Percentiles rank a stretch among this genome's conserved stretches.
Conservation (phyloP, 1,140 invertebrate genomes). For the Branchinecta lindahli region DNA sequence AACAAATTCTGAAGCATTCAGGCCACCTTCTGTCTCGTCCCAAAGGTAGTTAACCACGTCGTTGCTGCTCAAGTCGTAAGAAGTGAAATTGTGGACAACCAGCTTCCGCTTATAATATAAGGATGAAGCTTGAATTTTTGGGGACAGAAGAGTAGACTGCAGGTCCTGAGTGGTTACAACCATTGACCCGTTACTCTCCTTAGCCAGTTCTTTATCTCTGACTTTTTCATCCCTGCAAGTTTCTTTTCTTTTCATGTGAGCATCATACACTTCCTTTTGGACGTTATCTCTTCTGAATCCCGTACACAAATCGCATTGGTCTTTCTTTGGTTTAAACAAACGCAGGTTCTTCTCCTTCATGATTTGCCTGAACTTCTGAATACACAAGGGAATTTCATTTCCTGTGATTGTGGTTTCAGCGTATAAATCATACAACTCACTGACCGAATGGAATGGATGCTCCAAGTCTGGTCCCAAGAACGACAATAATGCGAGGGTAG, state of each 20-base stretch:
- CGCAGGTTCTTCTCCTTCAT: constrained; percentile 24
- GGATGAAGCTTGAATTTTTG: constrained; percentile 29
- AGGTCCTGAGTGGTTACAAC: constrained; percentile 26
- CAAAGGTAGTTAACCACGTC: constrained; percentile 31
- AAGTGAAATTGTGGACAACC: constrained; percentile 32
- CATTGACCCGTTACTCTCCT: constrained; percentile 20
- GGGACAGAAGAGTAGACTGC: constrained; percentile 30
- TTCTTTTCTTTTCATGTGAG: no score
- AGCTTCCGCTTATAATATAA: constrained; percentile 35
- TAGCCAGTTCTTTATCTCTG: constrained; percentile 23
- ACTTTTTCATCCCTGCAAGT: no score
- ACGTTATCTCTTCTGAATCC: constrained; percentile 26
- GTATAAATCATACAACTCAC: no score
- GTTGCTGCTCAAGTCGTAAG: constrained; percentile 30
- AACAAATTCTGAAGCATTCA: constrained; percentile 31
- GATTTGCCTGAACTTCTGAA: no score
- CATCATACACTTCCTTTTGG: constrained; percentile 25
- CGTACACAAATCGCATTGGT: constrained; percentile 29
- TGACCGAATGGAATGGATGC: no score
- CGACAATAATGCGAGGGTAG: no score
- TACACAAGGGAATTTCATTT: no score
- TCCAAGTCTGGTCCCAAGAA: no score
- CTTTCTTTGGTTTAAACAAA: constrained; percentile 29
- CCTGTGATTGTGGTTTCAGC: no score
- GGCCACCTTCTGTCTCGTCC: constrained; percentile 30